Base-by-base conservation (phyloP, 1,140 invertebrate genomes). In the Hycleus cichorii region DNA sequence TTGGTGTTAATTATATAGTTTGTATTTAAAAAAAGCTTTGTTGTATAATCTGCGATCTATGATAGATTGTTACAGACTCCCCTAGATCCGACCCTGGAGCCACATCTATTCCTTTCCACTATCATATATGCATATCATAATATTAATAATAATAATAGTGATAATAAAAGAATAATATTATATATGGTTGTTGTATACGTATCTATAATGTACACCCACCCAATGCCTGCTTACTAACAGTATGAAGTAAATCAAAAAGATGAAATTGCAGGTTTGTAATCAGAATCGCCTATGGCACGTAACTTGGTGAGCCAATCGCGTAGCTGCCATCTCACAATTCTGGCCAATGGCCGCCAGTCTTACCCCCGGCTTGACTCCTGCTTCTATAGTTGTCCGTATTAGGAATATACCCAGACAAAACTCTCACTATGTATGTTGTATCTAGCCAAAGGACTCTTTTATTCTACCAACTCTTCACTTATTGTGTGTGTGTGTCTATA, bases 341-440 rank as follows among this genome's bases (percentile, higher is more conserved):
- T 64, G 65, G 67, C 69, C 68, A 70, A 70, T 70, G 69, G 68
- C 68, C 69, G 69, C 57, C 62, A 66, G 68, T 63, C 62, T 68
- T 66, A 62, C 69, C 64, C 67, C 67, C 63, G 63, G 65, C 69
- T 27, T 40, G 39, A 53, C 51, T 53, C 51, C 51, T 48, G 56
- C 32, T 32, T 5, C 32, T 32, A 32, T 32, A 5, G 32, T 32
- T 18, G 32, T 32, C 46, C 12, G 39, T 32, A 26, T 49, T 46
- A 56, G 39, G 3, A 42, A 42, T n/a, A 42, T 10, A 11, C 9
- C 40, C 9, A 11, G 40, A 42, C 40, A n/a, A 10, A 11, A 42
- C 40, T 5, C 9, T 42, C 9, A 10, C 40, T 42, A 26, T 26
- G n/a, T n/a, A 9, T 11, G 40, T 11, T 42, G 9, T 49, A 52